phyloP scores from a whole-genome alignment of 2,113 vertebrate genomes.

The Hystrix cristata region DNA sequence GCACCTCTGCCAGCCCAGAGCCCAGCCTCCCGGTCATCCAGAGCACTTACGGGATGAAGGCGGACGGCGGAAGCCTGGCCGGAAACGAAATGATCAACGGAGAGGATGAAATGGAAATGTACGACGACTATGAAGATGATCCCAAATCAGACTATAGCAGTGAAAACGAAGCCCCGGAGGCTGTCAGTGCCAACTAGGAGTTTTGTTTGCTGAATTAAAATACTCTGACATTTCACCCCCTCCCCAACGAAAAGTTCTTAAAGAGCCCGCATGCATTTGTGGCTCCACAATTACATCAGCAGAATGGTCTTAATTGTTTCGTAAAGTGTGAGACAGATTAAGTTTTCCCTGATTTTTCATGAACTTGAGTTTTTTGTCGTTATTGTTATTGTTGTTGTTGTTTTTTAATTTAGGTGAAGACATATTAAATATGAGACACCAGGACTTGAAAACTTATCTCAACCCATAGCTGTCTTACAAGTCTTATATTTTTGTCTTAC shows the following conservation, averaged over 20 bases:
- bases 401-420: slow-evolving; percentile 94
- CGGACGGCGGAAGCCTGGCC: slow-evolving; percentile 92
- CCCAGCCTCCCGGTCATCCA: slow-evolving; percentile 99
- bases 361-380: slow-evolving; percentile 89
- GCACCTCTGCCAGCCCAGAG: slow-evolving; percentile 98
- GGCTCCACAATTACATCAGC: slow-evolving; percentile 97
- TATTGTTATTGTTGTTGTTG: slow-evolving; percentile 83
- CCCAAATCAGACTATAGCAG: slow-evolving; percentile 99
- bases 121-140: slow-evolving; percentile 99
- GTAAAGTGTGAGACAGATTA: slow-evolving; percentile 97
- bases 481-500: slow-evolving; percentile 94
- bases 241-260: slow-evolving; percentile 92
- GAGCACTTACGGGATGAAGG: slow-evolving; percentile 98
- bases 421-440: slow-evolving; percentile 94
- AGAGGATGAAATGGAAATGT: slow-evolving; percentile 99
- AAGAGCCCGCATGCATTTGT: slow-evolving; percentile 98
- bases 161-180: slow-evolving; percentile 97
- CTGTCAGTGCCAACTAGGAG: slow-evolving; percentile 97
- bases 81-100: slow-evolving; percentile 95
- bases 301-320: slow-evolving; percentile 99
- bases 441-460: slow-evolving; percentile 97
- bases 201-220: slow-evolving; percentile 88
- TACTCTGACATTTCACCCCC: slow-evolving; percentile 88
- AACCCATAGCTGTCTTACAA: slow-evolving; percentile 95
- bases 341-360: slow-evolving; percentile 93